Percentiles rank a stretch among this genome's conserved stretches.
Evolutionary conservation across 1,140 invertebrate species (phyloP).

Genomic region (Venustaconcha ellipsiformis): DNA sequence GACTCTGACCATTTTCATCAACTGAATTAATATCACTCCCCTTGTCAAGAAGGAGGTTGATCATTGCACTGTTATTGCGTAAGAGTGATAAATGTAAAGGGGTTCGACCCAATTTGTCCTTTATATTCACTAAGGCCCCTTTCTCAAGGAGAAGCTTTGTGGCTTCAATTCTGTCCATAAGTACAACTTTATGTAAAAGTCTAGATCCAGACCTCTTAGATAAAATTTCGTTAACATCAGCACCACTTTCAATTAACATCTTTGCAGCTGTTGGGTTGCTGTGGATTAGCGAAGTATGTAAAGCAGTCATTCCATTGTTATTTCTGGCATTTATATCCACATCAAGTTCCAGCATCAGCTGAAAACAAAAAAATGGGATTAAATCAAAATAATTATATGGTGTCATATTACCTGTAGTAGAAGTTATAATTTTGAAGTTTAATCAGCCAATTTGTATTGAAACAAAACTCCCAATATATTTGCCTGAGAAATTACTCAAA

Average conservation of each 20-base stretch:
- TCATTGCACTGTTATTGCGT: constrained; percentile 41
- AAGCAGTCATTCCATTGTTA: constrained; percentile 46
- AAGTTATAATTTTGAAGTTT: no score
- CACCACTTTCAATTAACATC: constrained; percentile 51
- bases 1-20: constrained; percentile 39
- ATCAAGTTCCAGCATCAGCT: constrained; percentile 42
- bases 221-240: constrained; percentile 45
- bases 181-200: constrained; percentile 54
- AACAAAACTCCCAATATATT: no score
- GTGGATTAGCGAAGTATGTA: constrained; percentile 41
- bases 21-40: constrained; percentile 47
- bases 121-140: constrained; percentile 45
- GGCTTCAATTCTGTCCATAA: constrained; percentile 43
- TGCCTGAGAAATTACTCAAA: no score
- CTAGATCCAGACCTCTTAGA: constrained; percentile 44
- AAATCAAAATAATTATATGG: no score
- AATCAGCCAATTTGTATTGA: no score
- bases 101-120: constrained; percentile 42
- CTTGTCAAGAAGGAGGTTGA: constrained; percentile 42
- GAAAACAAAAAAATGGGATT: constrained; percentile 1
- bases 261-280: constrained; percentile 38
- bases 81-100: constrained; percentile 50
- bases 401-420: no score
- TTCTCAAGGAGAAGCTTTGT: constrained; percentile 47
- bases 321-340: constrained; percentile 49